Percentiles rank a stretch among this genome's conserved stretches.
These are phyloP conservation scores for Heliothis peltigera DNA, from an alignment of 2,888 invertebrate genomes.

Conservation along the genomic window DNA sequence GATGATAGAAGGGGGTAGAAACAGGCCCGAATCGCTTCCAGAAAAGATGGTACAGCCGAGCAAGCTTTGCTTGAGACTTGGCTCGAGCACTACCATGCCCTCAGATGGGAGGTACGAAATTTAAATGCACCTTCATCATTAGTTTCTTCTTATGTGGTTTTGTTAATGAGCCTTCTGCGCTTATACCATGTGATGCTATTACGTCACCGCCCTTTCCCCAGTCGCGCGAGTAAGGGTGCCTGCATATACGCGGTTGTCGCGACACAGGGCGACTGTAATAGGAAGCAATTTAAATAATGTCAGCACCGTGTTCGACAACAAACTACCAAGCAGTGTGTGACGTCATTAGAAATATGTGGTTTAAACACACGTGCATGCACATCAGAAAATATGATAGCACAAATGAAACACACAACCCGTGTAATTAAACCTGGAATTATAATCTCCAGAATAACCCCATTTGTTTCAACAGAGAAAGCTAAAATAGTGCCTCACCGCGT, in stretches of 20 bases:
- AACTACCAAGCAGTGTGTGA: conserved; percentile 9
- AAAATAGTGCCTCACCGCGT: conserved; percentile 42
- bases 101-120: neutral
- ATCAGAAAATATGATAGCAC: conserved; percentile 13
- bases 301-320: conserved; percentile 17
- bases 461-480: conserved; percentile 30
- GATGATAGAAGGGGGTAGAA: no score
- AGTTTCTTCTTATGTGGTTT: conserved; percentile 7
- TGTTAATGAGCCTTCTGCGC: conserved; percentile 39
- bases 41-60: no score
- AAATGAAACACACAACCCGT: conserved; percentile 19
- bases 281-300: conserved; percentile 53
- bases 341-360: conserved; percentile 12
- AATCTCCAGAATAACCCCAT: conserved; percentile 31
- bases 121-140: neutral
- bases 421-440: conserved; percentile 44
- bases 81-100: no score
- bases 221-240: conserved; percentile 31
- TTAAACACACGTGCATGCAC: neutral
- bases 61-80: no score
- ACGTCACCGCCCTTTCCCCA: conserved; percentile 28
- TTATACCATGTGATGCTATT: conserved; percentile 16
- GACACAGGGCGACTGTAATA: conserved; percentile 41
- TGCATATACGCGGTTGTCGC: conserved; percentile 34
- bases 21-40: no score